Evolutionary conservation across 2,797 vertebrate species (phyloP).

Genomic region (Hydrocynus forskahlii): DNA sequence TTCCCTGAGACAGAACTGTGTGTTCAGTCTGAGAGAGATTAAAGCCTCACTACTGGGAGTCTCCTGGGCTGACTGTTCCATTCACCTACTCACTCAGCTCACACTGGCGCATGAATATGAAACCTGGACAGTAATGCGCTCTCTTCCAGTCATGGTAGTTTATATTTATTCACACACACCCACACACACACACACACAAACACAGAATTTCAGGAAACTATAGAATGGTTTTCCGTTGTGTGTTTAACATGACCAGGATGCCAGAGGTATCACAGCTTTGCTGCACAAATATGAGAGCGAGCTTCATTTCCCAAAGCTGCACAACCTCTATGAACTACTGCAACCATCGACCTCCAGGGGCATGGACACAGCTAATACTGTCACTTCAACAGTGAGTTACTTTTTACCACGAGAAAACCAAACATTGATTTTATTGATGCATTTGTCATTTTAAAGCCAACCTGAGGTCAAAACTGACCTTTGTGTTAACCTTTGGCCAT

Average conservation of each 20-base stretch:
- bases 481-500: too few species aligned
- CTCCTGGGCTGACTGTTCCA: constrained; percentile 63
- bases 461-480: neutral
- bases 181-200: neutral
- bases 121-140: constrained; percentile 59
- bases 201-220: neutral
- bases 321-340: constrained; percentile 60
- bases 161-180: constrained; percentile 9
- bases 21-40: constrained; percentile 69
- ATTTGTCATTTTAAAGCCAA: neutral
- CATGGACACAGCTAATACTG: neutral
- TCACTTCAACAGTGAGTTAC: constrained; percentile 10
- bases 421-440: neutral
- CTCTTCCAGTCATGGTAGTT: constrained; percentile 65
- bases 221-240: neutral
- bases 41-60: constrained; percentile 29
- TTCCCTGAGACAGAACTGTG: constrained; percentile 63
- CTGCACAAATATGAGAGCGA: constrained; percentile 61
- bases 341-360: constrained; percentile 43
- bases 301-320: constrained; percentile 60
- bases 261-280: constrained; percentile 50
- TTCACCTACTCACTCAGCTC: constrained; percentile 69
- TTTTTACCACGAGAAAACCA: neutral
- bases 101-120: constrained; percentile 72
- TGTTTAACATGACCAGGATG: constrained; percentile 55